A percentile compares a stretch with the other conserved stretches of the same genome.
Evolutionary conservation across 2,113 vertebrate species (phyloP).

Genomic region (Nyctibius bracteatus): DNA sequence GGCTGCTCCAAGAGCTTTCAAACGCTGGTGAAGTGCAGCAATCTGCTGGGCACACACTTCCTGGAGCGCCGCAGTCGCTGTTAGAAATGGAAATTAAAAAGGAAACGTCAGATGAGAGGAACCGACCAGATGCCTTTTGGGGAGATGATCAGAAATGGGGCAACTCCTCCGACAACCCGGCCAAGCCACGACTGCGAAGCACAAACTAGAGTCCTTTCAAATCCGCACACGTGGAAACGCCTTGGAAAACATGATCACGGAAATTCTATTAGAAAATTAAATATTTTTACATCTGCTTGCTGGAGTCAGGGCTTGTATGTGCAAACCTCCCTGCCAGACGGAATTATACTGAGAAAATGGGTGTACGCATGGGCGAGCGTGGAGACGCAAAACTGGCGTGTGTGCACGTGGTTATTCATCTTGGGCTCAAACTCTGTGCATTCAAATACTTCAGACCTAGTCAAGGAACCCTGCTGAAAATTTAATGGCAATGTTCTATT

Average conservation of each 20-base stretch:
- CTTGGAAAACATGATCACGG: neutral
- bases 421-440: neutral
- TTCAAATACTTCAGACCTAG: neutral
- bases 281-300: neutral
- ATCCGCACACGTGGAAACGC: rapidly evolving
- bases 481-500: neutral
- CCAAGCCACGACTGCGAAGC: rapidly evolving
- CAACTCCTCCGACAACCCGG: neutral
- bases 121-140: neutral
- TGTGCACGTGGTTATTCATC: neutral
- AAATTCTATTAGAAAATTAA: neutral
- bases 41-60: neutral
- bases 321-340: neutral
- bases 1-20: neutral
- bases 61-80: neutral
- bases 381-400: neutral
- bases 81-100: neutral
- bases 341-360: neutral
- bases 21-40: neutral
- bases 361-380: neutral
- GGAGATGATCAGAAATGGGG: neutral
- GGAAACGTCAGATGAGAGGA: neutral
- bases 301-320: neutral
- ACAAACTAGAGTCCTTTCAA: neutral
- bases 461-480: neutral